A percentile compares a stretch with the other conserved stretches of the same genome.
Conservation (phyloP, 2,113 vertebrate species). For the Saguinus imperator region DNA sequence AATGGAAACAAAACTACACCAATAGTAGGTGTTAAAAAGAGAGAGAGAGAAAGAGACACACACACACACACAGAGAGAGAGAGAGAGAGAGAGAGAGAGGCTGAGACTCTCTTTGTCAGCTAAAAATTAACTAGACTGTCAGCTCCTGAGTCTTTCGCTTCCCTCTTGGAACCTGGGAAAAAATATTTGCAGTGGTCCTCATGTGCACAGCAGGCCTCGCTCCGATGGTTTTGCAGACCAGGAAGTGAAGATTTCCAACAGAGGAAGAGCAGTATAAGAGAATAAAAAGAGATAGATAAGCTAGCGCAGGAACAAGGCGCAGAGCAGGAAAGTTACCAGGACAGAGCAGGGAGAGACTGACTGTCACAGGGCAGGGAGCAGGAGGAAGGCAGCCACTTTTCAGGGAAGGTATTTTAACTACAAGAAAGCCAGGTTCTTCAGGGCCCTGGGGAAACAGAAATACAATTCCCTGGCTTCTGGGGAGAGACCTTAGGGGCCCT, state of each 20-base stretch:
- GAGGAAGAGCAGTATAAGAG: too few species aligned
- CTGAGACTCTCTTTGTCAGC: background rate
- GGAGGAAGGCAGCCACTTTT: too few species aligned
- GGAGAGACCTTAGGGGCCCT: background rate
- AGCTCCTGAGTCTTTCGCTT: background rate
- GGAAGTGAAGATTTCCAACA: too few species aligned
- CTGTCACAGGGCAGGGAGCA: too few species aligned
- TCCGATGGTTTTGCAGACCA: background rate
- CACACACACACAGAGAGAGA: too few species aligned
- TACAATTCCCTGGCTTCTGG: background rate
- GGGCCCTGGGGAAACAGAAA: background rate
- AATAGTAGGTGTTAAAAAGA: background rate
- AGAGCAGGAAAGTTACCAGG: too few species aligned
- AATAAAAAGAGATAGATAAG: too few species aligned
- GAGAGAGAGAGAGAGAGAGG: too few species aligned
- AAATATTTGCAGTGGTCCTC: background rate
- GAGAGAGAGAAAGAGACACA: too few species aligned
- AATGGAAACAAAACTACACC: background rate
- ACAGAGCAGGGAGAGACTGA: too few species aligned
- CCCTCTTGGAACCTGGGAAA: background rate
- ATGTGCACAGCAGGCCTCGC: background rate
- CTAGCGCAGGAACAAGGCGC: too few species aligned
- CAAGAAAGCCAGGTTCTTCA: background rate
- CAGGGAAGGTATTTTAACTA: too few species aligned
- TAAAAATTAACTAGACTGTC: background rate